Evolutionary conservation across 2,113 vertebrate species (phyloP).

Genomic region (Grallaria varia): DNA sequence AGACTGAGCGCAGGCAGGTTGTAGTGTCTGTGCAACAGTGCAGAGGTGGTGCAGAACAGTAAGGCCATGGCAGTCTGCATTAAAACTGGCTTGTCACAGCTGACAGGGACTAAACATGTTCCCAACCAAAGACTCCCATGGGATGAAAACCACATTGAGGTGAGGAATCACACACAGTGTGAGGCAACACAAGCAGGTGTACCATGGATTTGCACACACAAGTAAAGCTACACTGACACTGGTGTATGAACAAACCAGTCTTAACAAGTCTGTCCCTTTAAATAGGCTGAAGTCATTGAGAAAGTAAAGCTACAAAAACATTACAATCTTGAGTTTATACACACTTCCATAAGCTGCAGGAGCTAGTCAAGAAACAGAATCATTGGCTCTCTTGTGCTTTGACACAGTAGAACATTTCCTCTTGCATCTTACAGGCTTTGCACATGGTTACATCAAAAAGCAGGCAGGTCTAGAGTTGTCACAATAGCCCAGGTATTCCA

Average conservation of each 20-base stretch:
- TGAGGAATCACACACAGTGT: conserved; percentile 64
- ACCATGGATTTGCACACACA: conserved; percentile 11
- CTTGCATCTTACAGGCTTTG: conserved; percentile 49
- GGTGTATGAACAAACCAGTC: conserved; percentile 33
- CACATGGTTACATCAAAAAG: conserved; percentile 64
- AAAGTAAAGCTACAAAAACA: conserved; percentile 63
- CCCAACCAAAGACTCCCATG: background rate
- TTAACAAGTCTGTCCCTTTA: conserved; percentile 61
- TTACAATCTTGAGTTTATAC: conserved; percentile 31
- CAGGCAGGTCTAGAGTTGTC: conserved; percentile 77
- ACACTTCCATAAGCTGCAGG: conserved; percentile 36
- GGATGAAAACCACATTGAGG: background rate
- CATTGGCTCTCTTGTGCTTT: conserved; percentile 67
- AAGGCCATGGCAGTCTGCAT: conserved; percentile 67
- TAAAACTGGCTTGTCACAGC: background rate
- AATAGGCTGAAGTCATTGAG: conserved; percentile 35
- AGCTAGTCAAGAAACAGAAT: conserved; percentile 56
- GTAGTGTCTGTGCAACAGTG: conserved; percentile 60
- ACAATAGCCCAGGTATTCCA: conserved; percentile 66
- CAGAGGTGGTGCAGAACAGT: conserved; percentile 14
- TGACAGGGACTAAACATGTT: background rate
- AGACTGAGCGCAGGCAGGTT: conserved; percentile 47
- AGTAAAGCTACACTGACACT: conserved; percentile 32
- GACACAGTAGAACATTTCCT: conserved; percentile 58
- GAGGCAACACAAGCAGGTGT: conserved; percentile 57